Base-by-base conservation (phyloP, 1,140 invertebrate genomes). In the Bathynomus jamesi region DNA sequence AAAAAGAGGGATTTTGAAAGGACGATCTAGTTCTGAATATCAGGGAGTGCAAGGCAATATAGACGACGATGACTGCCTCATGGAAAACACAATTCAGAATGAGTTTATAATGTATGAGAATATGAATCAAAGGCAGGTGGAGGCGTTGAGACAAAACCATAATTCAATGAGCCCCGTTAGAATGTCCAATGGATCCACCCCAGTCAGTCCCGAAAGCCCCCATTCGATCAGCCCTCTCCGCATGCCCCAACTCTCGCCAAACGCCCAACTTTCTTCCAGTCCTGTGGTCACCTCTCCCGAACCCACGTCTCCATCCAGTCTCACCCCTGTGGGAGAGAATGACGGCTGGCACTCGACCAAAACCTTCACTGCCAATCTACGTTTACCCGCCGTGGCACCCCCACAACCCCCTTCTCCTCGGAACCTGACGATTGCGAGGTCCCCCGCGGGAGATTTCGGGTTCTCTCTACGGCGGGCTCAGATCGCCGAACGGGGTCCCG, bases 371-470 rank as follows among this genome's bases (percentile, higher is more conserved):
- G 83, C 89, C 5, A 88, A 90, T 73, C 82, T 96, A 69, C 88
- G 89, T 7, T 82, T 96, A 64, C 94, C 94, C 0, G 85, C 89
- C 13, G 86, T 96, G 61, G 85, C 88, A 67, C 87, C 90, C 7
- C 83, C 91, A 31, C 85, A 87, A 74, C 80, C 94, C 27, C 91
- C 91, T 0, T 86, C 88, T 70, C 88, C 92, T 3, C 83, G 94
- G 70, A 86, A 89, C 53, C 80, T 96, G 30, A 88, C 87, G 0
- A 90, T 96, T 28, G 88, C 89, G 70, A 83, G 94, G 3, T 91
- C 93, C 79, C 90, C 92, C 69, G 87, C 90, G 24, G 94, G 92
- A 75, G 95, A 96, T 82, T 98, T 97, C 82, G 95, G 95, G 0
- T 97, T 98, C 80, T 95, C 92, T 60, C 83, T 98, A 64, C 86